Conservation (phyloP, 2,888 invertebrate genomes). For the Microctonus aethiopoides region DNA sequence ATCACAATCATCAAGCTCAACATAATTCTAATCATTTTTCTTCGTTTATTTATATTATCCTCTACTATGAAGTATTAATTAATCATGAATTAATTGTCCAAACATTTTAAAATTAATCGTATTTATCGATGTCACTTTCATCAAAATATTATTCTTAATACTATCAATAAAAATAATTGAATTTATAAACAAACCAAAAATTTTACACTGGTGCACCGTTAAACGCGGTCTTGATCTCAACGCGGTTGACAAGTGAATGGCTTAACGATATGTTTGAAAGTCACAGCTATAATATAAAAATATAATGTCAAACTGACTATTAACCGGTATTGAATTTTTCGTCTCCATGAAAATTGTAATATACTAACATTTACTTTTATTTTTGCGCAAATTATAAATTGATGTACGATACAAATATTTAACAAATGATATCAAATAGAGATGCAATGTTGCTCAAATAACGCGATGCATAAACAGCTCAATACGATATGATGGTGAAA, state of each 20-base stretch:
- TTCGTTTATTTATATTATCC: slow-evolving; percentile 15
- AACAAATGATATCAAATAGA: neutral
- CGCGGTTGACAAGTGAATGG: neutral
- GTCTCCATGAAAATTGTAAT: neutral
- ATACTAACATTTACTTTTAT: neutral
- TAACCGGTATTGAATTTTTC: neutral
- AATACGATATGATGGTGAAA: neutral
- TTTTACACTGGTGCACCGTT: too few species aligned
- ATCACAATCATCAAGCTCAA: slow-evolving; percentile 41
- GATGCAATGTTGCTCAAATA: neutral
- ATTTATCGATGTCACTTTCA: neutral
- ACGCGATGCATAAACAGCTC: neutral
- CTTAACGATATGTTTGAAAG: neutral
- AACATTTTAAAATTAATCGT: neutral
- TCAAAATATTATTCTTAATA: too few species aligned
- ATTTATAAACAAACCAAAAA: too few species aligned
- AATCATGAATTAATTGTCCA: slow-evolving; percentile 2
- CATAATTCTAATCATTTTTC: slow-evolving; percentile 42
- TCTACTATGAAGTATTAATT: too few species aligned
- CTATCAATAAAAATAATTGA: too few species aligned
- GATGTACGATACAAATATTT: neutral
- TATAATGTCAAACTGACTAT: neutral
- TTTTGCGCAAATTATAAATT: neutral
- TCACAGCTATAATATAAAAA: neutral
- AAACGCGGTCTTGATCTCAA: neutral